These are phyloP conservation scores for Chionis minor DNA, from an alignment of 2,113 vertebrate species.

Conservation along the genomic window DNA sequence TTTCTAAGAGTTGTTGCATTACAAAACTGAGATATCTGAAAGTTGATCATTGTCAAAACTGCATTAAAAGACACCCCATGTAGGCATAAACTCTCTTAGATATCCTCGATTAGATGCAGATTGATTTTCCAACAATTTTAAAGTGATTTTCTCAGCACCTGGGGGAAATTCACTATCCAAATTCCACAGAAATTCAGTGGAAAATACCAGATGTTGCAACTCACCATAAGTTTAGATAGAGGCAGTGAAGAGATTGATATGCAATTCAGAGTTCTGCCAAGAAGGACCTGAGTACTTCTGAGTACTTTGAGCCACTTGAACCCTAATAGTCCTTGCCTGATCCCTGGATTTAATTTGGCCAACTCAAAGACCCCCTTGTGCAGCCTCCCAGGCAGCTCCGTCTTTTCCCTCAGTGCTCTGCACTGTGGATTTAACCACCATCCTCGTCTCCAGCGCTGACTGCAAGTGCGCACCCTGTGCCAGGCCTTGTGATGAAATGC, in stretches of 20 bases:
- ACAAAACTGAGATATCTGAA: neutral
- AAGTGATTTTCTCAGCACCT: neutral
- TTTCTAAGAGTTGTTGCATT: neutral
- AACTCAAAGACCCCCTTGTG: neutral
- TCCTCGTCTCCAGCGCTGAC: neutral
- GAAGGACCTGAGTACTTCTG: neutral
- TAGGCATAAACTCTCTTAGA: neutral
- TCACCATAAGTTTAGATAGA: neutral
- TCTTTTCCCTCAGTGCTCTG: neutral
- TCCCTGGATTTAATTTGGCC: neutral
- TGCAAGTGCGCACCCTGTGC: fast-evolving
- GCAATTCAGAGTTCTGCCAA: neutral
- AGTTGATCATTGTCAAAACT: neutral
- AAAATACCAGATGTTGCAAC: neutral
- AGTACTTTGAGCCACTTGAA: neutral
- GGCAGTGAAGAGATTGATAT: neutral
- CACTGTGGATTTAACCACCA: neutral
- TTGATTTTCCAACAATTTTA: neutral
- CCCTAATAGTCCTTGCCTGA: neutral
- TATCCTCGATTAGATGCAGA: neutral
- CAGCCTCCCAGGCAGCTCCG: fast-evolving
- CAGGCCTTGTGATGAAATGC: neutral
- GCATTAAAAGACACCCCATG: neutral
- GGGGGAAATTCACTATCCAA: neutral
- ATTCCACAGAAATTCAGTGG: neutral